Percentiles rank a stretch among this genome's conserved stretches.
Evolutionary conservation across 2,113 vertebrate species (phyloP).

Genomic region (Tachysurus vachellii): DNA sequence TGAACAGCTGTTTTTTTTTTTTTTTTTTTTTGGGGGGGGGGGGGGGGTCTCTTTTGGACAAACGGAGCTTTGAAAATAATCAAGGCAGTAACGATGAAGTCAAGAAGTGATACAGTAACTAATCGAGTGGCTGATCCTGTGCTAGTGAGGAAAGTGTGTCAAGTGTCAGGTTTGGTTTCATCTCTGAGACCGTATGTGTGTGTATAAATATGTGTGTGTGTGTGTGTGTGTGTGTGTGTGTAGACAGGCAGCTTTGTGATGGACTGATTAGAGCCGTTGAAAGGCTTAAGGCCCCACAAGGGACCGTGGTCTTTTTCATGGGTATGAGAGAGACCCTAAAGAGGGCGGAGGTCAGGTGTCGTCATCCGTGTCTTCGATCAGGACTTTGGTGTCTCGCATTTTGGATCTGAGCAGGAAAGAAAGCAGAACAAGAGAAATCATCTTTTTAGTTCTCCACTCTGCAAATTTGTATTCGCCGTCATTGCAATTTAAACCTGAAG

Average conservation of each 20-base stretch:
- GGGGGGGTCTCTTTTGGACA: not conserved
- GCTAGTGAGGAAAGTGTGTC: slow-evolving; percentile 29
- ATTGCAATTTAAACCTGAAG: too few species aligned
- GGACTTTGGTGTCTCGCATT: slow-evolving; percentile 90
- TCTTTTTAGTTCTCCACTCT: not conserved
- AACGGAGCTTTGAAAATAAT: slow-evolving; percentile 34
- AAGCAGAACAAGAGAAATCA: not conserved
- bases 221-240: slow-evolving; percentile 33
- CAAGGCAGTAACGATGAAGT: slow-evolving; percentile 47
- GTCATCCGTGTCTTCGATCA: slow-evolving; percentile 96
- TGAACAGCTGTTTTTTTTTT: slow-evolving; percentile 42
- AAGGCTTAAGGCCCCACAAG: slow-evolving; percentile 48
- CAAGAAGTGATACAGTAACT: slow-evolving; percentile 40
- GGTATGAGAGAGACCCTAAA: slow-evolving; percentile 66
- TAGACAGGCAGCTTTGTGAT: slow-evolving; percentile 72
- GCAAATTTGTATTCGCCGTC: too few species aligned
- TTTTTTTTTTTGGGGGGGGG: slow-evolving; percentile 32
- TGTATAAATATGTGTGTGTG: slow-evolving; percentile 27
- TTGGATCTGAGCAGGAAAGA: slow-evolving; percentile 78
- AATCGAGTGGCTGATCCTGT: slow-evolving; percentile 40
- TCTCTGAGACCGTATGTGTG: slow-evolving; percentile 11
- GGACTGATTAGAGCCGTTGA: slow-evolving; percentile 57
- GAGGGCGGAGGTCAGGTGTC: slow-evolving; percentile 89
- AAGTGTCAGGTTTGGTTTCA: slow-evolving; percentile 20
- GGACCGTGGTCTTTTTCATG: slow-evolving; percentile 66